Percentiles rank a stretch among this genome's conserved stretches.
phyloP scores from a whole-genome alignment of 2,888 invertebrate species.

The Drosophila kanekoi region DNA sequence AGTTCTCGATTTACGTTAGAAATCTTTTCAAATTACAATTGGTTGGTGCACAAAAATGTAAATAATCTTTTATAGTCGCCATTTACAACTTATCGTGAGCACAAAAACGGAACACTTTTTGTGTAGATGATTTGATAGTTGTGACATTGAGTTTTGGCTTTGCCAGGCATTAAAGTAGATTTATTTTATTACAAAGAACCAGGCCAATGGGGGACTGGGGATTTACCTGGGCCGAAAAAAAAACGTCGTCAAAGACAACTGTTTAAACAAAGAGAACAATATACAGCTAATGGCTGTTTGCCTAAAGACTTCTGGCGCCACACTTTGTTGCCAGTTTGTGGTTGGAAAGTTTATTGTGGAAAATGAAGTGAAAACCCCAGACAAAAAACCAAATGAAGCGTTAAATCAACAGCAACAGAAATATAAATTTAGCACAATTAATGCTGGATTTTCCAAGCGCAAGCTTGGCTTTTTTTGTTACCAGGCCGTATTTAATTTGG shows the following conservation, averaged over 20 bases:
- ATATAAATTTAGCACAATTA: slow-evolving; percentile 70
- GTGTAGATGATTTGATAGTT: neutral
- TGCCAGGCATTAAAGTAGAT: neutral
- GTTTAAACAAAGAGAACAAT: slow-evolving; percentile 53
- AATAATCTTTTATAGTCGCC: no score
- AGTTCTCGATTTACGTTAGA: neutral
- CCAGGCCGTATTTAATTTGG: slow-evolving; percentile 43
- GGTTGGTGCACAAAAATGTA: neutral
- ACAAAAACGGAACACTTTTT: neutral
- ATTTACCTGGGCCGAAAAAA: slow-evolving; percentile 40
- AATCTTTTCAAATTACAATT: no score
- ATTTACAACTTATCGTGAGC: no score
- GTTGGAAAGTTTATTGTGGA: slow-evolving; percentile 48
- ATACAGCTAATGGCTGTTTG: slow-evolving; percentile 42
- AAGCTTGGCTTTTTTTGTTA: slow-evolving; percentile 27
- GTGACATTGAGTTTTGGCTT: slow-evolving; percentile 16
- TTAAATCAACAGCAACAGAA: slow-evolving; percentile 11
- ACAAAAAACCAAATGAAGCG: slow-evolving; percentile 52
- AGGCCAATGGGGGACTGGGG: slow-evolving; percentile 56
- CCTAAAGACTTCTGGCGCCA: slow-evolving; percentile 47
- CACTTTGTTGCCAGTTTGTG: slow-evolving; percentile 15
- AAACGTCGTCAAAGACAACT: slow-evolving; percentile 39
- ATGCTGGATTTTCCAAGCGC: slow-evolving; percentile 66
- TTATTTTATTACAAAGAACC: slow-evolving; percentile 40
- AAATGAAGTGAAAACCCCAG: slow-evolving; percentile 49